These are phyloP conservation scores for Plestiodon gilberti DNA, from an alignment of 2,113 vertebrate genomes.

Conservation along the genomic window DNA sequence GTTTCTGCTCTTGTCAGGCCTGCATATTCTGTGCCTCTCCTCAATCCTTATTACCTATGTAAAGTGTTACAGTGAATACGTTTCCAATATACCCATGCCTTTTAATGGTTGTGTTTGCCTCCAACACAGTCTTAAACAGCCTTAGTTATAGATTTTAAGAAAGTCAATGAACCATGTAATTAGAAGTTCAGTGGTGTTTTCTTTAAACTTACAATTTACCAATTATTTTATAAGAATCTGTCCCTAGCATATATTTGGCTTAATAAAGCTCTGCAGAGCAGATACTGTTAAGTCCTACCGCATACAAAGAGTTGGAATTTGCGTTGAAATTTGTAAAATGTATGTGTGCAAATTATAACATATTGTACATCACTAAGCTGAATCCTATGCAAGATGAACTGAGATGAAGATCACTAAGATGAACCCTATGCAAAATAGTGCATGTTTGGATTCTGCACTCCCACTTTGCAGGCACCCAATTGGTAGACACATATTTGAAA, in stretches of 20 bases:
- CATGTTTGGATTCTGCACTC: not conserved
- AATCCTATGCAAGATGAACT: too few relatives aligned
- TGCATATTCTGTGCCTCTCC: not conserved
- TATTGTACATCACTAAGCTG: not conserved
- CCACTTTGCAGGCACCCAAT: not conserved
- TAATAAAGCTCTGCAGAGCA: not conserved
- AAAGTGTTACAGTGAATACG: conserved; percentile 4
- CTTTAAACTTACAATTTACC: conserved; percentile 22
- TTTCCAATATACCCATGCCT: conserved; percentile 13
- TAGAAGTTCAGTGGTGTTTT: conserved; percentile 35
- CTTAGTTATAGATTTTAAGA: conserved; percentile 31
- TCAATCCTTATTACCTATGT: not conserved
- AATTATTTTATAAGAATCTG: conserved; percentile 30
- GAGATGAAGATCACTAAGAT: not conserved
- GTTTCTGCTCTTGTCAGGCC: not conserved
- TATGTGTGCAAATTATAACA: not conserved
- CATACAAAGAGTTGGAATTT: not conserved
- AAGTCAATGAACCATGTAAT: conserved; percentile 38
- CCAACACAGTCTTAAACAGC: conserved; percentile 11
- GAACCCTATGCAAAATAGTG: not conserved
- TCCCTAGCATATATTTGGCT: not conserved
- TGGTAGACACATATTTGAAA: not conserved
- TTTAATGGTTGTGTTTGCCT: conserved; percentile 16
- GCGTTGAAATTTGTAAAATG: not conserved
- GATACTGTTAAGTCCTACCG: not conserved